Base-by-base conservation (phyloP, 2,888 invertebrate species). In the Troglohyphantes excavatus region DNA sequence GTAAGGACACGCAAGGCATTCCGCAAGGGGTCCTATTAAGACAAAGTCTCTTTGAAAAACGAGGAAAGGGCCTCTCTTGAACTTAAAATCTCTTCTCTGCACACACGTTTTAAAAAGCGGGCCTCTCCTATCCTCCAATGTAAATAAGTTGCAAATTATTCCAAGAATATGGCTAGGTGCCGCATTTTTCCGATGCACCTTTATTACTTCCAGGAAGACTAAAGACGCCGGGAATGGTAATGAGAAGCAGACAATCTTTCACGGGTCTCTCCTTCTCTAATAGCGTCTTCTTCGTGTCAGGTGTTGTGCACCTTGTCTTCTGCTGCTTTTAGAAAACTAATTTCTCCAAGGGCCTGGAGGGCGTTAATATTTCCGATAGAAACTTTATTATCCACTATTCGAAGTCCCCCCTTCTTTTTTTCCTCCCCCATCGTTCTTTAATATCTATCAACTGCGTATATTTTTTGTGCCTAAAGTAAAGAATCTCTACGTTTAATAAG, bases 111-210 rank as follows among this genome's bases (percentile, higher is more conserved):
- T 72, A 73, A 61, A 81, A 67, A 65, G 65, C 75, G 33, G 33
- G 17, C 39, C 46, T 17, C 43, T 29, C 75, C 46, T 65, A 73
- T 82, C 81, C 88, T 75, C 88, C 81, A 72, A 82, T 86, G 86
- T 86, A 86, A 88, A 88, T 88, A 88, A 88, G 75, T 88, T 88
- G 88, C 88, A 88, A 88, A 82, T 88, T 88, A 88, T 88, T 88
- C 76, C 23, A 21, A 21, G 17, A 23, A 46, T 13, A 46, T 61
- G 59, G 70, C 27, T 75, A 75, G 84, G 84, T 86, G 70, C 53
- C 27, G 81, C 63, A 75, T 73, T 82, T 88, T 82, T 67, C 59
- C 65, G 85, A 78, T 76, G 81, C 73, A 61, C 81, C 65, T 82
- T 88, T 88, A 73, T 82, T 88, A 82, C 88, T 73, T 73, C 67